Base-by-base conservation (phyloP, 1,140 invertebrate species). In the Drosophila trapezifrons region DNA sequence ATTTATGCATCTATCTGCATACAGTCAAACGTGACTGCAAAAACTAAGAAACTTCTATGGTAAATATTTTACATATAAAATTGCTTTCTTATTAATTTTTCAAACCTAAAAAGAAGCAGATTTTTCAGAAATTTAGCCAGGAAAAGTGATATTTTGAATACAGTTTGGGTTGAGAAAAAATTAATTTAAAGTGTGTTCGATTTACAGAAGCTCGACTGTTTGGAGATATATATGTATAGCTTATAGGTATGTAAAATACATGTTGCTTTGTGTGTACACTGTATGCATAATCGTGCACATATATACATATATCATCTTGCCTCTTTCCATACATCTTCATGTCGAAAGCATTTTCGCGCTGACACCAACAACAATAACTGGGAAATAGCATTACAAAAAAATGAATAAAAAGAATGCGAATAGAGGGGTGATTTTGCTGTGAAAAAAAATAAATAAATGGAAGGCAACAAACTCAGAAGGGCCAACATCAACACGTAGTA, bases 351-450 rank as follows among this genome's bases (percentile, higher is more conserved):
- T 82, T 86, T 76, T 82, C 79, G 55, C 78, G 75, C 70, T 82
- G 78, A 62, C 70, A 62, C 29, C 70, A 67, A 66, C 71, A 64
- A 62, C 57, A 60, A 72, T 37, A 76, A 40, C 72, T 75, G 65
- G 52, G 55, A 85, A 77, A 85, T 77, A 78, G 63, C 73, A 82
- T 79, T 82, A 77, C 64, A 38, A 69, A 72, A 81, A 78, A 25
- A 18, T 25, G 35, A 52, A 52, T 37, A 54, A 49, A 22, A 46
- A 25, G 15, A 7, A 25, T 10, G n/a, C 22, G 22, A 27, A 18
- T 27, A 35, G 42, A 18, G 20, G 35, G 9, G 18, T 35, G n/a
- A 20, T 27, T 70, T 47, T 20, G 29, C 29, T 10, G 29, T 29
- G 9, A 12, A 32, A 32, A 29, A 29, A 9, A 9, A 29, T 8